These are phyloP conservation scores for Mystacornis crossleyi DNA, from an alignment of 2,113 vertebrate genomes.

Conservation along the genomic window DNA sequence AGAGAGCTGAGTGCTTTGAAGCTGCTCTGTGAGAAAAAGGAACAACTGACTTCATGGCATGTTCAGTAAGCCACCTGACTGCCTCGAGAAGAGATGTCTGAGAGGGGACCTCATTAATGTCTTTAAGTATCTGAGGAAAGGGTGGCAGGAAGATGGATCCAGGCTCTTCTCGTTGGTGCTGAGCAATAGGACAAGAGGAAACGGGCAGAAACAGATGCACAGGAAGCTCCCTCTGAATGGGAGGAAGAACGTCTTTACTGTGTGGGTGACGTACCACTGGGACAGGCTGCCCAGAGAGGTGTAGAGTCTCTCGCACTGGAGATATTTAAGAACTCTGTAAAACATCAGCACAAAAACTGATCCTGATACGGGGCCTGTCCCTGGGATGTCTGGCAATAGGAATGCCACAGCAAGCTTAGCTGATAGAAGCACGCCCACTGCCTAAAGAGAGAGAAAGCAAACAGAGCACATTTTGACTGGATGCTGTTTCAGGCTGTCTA, in stretches of 20 bases:
- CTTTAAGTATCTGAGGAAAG: background rate
- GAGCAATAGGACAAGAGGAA: background rate
- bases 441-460: background rate
- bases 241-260: background rate
- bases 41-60: background rate
- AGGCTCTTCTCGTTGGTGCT: background rate
- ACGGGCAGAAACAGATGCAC: background rate
- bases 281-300: background rate
- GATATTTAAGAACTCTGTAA: background rate
- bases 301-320: background rate
- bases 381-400: background rate
- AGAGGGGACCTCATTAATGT: background rate
- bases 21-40: background rate
- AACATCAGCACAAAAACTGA: background rate
- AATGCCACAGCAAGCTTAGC: background rate
- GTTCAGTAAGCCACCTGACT: background rate
- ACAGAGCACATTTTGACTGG: background rate
- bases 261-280: background rate
- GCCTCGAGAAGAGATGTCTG: accelerated
- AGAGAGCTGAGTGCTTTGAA: background rate
- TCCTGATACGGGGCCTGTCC: background rate
- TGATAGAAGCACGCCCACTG: background rate
- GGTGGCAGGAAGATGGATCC: background rate
- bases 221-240: background rate
- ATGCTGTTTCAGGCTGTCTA: background rate